Evolutionary conservation across 2,113 vertebrate genomes (phyloP).

Genomic region (Sylvia atricapilla): DNA sequence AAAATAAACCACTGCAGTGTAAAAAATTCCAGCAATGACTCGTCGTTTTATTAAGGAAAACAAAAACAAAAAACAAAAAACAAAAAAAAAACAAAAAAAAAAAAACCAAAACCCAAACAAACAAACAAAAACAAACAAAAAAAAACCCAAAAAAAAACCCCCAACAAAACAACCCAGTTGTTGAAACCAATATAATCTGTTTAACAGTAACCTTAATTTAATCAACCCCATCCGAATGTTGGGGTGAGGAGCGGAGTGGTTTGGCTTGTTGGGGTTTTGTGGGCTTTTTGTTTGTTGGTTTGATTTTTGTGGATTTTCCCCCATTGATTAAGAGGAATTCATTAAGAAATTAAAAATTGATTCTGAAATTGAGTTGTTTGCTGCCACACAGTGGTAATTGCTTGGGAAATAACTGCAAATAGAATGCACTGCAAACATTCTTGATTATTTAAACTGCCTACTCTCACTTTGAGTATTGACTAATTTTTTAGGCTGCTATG

Average conservation of each 20-base stretch:
- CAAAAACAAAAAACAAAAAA: background rate
- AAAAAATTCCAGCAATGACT: conserved; percentile 4
- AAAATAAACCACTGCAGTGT: conserved; percentile 20
- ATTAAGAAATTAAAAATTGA: background rate
- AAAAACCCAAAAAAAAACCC: too few species aligned
- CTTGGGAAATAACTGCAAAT: background rate
- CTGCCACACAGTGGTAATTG: background rate
- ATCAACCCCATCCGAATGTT: background rate
- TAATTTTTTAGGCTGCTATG: background rate
- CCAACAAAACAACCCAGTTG: too few species aligned
- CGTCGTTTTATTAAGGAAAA: background rate
- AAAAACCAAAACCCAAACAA: too few species aligned
- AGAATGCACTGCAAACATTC: background rate
- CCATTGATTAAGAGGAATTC: background rate
- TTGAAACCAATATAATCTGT: background rate
- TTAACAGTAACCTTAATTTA: background rate
- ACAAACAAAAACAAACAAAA: background rate
- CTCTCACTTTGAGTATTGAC: background rate
- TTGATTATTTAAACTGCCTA: background rate
- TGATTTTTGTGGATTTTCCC: background rate
- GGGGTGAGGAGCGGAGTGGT: background rate
- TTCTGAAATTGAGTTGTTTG: background rate
- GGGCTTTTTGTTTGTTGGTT: background rate
- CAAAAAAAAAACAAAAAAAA: background rate
- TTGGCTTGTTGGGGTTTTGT: background rate